These are phyloP conservation scores for Nysson spinosus DNA, from an alignment of 2,888 invertebrate genomes.

Conservation along the genomic window DNA sequence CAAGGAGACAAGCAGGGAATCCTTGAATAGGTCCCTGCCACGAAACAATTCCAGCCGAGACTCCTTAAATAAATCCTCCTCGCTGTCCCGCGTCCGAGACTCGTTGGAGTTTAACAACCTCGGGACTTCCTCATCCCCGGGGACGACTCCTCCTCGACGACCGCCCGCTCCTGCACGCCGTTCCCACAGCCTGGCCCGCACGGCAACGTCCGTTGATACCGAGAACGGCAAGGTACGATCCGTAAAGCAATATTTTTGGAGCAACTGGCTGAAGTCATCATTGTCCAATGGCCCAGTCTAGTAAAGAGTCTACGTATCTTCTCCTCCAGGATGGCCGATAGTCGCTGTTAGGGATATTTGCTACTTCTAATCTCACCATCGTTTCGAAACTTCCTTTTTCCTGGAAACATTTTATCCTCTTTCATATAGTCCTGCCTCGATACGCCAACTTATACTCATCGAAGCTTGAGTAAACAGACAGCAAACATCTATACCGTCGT, in stretches of 20 bases:
- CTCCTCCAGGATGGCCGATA: conserved; percentile 45
- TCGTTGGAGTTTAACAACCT: conserved; percentile 70
- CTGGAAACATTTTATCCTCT: neutral
- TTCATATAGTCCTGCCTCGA: conserved; percentile 13
- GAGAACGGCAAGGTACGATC: conserved; percentile 85
- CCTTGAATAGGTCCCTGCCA: conserved; percentile 70
- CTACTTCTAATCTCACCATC: conserved; percentile 28
- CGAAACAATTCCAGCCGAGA: conserved; percentile 72
- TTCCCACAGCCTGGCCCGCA: conserved; percentile 73
- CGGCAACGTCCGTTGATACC: conserved; percentile 69
- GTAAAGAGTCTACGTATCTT: conserved; percentile 52
- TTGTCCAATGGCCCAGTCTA: conserved; percentile 79
- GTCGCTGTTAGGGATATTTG: conserved; percentile 51
- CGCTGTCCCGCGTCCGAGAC: conserved; percentile 73
- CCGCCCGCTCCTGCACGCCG: conserved; percentile 76
- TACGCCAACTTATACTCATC: conserved; percentile 33
- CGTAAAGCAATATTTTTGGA: conserved; percentile 84
- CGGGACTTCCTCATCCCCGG: conserved; percentile 63
- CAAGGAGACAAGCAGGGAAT: conserved; percentile 69
- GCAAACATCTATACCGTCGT: too few relatives aligned
- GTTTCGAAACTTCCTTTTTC: conserved; percentile 4
- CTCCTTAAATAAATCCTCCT: conserved; percentile 71
- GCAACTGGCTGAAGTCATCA: conserved; percentile 82
- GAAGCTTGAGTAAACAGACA: conserved; percentile 25
- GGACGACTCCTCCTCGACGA: conserved; percentile 69